Conservation (phyloP, 2,113 vertebrate genomes). For the Thomomys bottae region DNA sequence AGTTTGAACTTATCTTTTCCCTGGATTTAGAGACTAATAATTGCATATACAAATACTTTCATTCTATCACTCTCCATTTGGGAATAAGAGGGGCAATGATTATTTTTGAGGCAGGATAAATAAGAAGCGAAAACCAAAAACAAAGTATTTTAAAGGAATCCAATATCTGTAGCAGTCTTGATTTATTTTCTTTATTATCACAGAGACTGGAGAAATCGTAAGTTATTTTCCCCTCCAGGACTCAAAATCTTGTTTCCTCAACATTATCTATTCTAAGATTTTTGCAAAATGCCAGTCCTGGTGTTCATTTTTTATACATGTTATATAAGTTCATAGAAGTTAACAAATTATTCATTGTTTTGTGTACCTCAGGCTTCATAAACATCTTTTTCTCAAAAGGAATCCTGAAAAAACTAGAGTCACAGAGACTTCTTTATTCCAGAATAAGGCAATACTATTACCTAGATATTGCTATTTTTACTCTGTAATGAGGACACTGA, state of each 20-base stretch:
- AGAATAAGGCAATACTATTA: conserved; percentile 56
- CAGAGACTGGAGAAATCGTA: neutral
- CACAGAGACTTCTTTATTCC: neutral
- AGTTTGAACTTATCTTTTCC: neutral
- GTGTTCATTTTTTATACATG: conserved; percentile 35
- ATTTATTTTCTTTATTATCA: neutral
- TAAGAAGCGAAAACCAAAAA: conserved; percentile 1
- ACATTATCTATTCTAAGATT: neutral
- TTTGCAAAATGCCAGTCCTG: neutral
- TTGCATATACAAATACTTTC: conserved; percentile 16
- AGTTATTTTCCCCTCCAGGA: neutral
- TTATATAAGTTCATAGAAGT: conserved; percentile 9
- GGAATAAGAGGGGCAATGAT: neutral
- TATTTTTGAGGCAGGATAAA: neutral
- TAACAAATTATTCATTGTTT: conserved; percentile 22
- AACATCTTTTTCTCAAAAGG: conserved; percentile 58
- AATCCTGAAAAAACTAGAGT: conserved; percentile 40
- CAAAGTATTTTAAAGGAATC: neutral
- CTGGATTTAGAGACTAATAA: conserved; percentile 1
- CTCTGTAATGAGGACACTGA: conserved; percentile 73
- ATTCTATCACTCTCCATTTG: neutral
- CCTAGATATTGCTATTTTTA: conserved; percentile 79
- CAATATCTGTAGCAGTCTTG: neutral
- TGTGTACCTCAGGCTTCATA: conserved; percentile 21
- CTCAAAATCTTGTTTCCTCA: neutral